phyloP scores from a whole-genome alignment of 92 coral and sea anemone species.

The Zoanthus gigantus region DNA sequence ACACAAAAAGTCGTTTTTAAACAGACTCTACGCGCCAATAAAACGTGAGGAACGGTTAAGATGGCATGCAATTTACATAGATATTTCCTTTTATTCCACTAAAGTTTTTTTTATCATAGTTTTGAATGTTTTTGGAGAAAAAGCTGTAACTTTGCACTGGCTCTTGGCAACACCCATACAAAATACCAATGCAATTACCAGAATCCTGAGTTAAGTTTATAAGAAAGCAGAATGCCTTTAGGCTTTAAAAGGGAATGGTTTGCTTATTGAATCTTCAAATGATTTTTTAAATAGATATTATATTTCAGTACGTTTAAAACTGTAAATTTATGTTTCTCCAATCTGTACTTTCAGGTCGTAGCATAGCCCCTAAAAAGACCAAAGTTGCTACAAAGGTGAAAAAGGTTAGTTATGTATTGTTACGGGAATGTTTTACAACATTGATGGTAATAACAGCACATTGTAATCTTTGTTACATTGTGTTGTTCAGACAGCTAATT shows the following conservation, averaged over 20 bases:
- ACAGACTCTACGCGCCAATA: not conserved
- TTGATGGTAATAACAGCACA: not conserved
- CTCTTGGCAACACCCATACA: not conserved
- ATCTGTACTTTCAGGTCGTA: constrained; percentile 14
- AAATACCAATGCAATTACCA: not conserved
- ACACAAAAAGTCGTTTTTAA: not conserved
- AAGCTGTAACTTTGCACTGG: not conserved
- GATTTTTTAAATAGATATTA: not conserved
- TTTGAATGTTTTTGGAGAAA: not conserved
- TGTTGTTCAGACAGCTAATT: not conserved
- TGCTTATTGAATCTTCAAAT: too few species aligned
- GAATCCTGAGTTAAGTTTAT: not conserved
- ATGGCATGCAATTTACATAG: not conserved
- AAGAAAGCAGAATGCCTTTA: not conserved
- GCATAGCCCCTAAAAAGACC: constrained; percentile 39
- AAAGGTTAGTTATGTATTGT: constrained; percentile 2
- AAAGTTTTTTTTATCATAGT: not conserved
- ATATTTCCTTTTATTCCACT: not conserved
- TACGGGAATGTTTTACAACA: not conserved
- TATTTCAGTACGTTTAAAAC: not conserved
- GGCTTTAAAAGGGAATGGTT: not conserved
- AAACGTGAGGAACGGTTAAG: not conserved
- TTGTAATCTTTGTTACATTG: not conserved
- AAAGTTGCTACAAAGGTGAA: constrained; percentile 39
- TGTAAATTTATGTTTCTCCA: not conserved